These are phyloP conservation scores for Bubo scandiacus DNA, from an alignment of 2,113 vertebrate genomes.

Conservation along the genomic window DNA sequence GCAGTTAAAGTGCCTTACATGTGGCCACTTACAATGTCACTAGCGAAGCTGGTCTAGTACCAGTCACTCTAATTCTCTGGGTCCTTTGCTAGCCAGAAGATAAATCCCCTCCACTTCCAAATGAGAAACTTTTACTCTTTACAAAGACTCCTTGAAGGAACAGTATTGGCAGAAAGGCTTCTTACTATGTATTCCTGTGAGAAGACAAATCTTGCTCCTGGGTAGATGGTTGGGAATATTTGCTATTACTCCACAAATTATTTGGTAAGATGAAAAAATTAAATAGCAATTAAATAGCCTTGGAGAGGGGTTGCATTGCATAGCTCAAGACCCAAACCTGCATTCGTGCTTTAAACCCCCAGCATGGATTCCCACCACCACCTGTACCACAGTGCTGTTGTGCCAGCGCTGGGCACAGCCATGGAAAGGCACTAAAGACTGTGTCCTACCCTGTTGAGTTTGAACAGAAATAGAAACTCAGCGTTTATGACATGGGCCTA, in stretches of 20 bases:
- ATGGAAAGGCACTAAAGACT: neutral
- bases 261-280: neutral
- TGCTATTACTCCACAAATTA: neutral
- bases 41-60: neutral
- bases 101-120: neutral
- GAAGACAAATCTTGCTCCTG: neutral
- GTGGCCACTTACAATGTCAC: neutral
- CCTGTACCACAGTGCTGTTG: neutral
- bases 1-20: neutral
- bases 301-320: neutral
- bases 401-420: neutral
- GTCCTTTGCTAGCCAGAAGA: neutral
- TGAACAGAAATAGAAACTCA: neutral
- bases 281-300: neutral
- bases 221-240: neutral
- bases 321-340: neutral
- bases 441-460: accelerated
- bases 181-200: neutral
- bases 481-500: neutral
- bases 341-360: neutral
- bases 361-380: neutral
- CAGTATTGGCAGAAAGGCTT: neutral
- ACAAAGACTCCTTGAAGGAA: neutral
- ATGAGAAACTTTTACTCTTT: neutral
- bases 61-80: neutral